Conservation (phyloP, 2,113 vertebrate genomes). For the Carlito syrichta region DNA sequence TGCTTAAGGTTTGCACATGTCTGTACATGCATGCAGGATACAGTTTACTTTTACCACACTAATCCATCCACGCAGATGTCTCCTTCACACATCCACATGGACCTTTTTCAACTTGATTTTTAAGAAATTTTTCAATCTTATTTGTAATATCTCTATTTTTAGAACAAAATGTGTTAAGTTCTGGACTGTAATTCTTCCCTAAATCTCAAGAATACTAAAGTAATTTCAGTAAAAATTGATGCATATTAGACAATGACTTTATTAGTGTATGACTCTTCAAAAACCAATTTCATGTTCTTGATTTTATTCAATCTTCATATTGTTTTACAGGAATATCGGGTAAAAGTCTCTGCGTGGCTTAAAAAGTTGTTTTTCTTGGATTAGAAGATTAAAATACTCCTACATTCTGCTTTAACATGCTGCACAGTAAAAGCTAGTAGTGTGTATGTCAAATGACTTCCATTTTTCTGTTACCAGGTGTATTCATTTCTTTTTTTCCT, state of each 20-base stretch:
- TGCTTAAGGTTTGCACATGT: background rate
- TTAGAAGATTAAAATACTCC: background rate
- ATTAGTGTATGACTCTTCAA: background rate
- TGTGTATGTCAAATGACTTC: background rate
- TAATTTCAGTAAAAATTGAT: background rate
- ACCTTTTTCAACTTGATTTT: background rate
- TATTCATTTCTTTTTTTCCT: background rate
- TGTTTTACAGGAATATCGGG: background rate
- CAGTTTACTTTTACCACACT: background rate
- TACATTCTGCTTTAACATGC: background rate
- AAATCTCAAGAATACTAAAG: background rate
- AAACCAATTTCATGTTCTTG: background rate
- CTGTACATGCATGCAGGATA: background rate
- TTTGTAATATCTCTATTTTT: background rate
- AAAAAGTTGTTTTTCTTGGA: background rate
- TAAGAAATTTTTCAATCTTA: background rate
- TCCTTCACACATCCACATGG: background rate
- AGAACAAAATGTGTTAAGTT: background rate
- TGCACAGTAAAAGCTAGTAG: background rate
- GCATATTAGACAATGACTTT: background rate
- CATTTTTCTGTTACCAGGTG: background rate
- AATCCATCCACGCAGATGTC: background rate
- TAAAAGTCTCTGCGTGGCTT: background rate
- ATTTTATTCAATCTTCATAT: background rate
- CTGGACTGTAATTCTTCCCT: background rate